Evolutionary conservation across 2,797 vertebrate genomes (phyloP), one percentile per base, ranked within the genome.

Genomic region (Hoplostethus atlanticus): DNA sequence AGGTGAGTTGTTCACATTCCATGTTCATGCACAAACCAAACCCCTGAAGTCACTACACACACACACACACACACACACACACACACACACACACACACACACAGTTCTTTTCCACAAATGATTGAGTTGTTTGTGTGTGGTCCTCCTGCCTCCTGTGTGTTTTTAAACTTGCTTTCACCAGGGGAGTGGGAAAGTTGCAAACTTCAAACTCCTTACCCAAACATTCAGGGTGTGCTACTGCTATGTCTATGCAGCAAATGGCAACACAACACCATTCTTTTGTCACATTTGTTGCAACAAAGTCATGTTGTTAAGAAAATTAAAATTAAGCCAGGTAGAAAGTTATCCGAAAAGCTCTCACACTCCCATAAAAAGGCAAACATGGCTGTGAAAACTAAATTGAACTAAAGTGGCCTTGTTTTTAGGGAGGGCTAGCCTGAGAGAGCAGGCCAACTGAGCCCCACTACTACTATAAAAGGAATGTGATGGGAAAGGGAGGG

Each of bases 1-100:
- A 93, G 90, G 91, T 93, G 91, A 94, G 93, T 89, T 90, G 90
- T 90, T 93, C 90, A 89, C 94, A 94, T 94, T 95, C 94, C 93
- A 93, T 84, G 81, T 93, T 93, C 91, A 91, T 92, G 93, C 93
- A 94, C 91, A 89, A 94, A 94, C 94, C 87, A 92, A 93, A 90
- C 91, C 87, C 83, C 86, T 60, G 36, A 79, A 88, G 88, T 92
- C 88, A 87, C 77, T 67, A 21, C 21, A 21, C 88, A 87, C 77
- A 66, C 77, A 72, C 30, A 47, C 52, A 55, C 70, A 75, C 81
- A 83, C 72, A 73, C 73, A 76, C 52, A 68, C 69, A 57, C 48
- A 66, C 63, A 51, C 84, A 85, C 48, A 67, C 67, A 70, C 51
- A 74, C 74, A 73, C 42, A 82, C 79, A 87, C 76, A 64, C 61